A percentile compares a stretch with the other conserved stretches of the same genome.
Evolutionary conservation across 1,140 invertebrate genomes (phyloP).

Genomic region (Belonocnema kinseyi): DNA sequence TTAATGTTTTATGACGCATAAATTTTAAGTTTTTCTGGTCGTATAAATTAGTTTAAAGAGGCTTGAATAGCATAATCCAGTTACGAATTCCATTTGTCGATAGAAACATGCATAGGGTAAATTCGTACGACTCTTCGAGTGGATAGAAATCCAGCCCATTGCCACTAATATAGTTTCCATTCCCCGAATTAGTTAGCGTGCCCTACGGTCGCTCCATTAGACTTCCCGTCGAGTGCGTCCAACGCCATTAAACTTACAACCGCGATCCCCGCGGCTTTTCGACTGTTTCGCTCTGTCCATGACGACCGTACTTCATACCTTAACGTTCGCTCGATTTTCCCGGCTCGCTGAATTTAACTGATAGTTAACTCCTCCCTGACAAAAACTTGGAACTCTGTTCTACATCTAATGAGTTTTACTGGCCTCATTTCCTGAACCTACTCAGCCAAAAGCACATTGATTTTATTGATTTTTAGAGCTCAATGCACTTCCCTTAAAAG

Average conservation of each 20-base stretch:
- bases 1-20: too few relatives aligned
- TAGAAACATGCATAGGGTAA: conserved; percentile 10
- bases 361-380: not conserved
- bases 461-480: too few relatives aligned
- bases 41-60: conserved; percentile 6
- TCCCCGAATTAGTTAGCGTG: conserved; percentile 22
- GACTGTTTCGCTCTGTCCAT: conserved; percentile 20
- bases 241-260: conserved; percentile 17
- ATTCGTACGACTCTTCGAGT: not conserved
- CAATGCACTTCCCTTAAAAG: too few relatives aligned
- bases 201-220: conserved; percentile 27
- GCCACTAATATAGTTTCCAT: conserved; percentile 25
- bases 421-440: too few relatives aligned
- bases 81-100: conserved; percentile 7
- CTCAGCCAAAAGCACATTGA: too few relatives aligned
- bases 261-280: conserved; percentile 8
- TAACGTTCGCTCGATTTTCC: conserved; percentile 9
- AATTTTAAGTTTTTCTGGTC: not conserved
- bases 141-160: conserved; percentile 20
- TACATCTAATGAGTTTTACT: too few relatives aligned
- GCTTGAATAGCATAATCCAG: not conserved
- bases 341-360: conserved; percentile 13
- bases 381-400: not conserved
- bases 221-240: conserved; percentile 20
- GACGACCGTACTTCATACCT: conserved; percentile 9